Evolutionary conservation across 2,113 vertebrate genomes (phyloP).

Genomic region (Pycnonotus jocosus): DNA sequence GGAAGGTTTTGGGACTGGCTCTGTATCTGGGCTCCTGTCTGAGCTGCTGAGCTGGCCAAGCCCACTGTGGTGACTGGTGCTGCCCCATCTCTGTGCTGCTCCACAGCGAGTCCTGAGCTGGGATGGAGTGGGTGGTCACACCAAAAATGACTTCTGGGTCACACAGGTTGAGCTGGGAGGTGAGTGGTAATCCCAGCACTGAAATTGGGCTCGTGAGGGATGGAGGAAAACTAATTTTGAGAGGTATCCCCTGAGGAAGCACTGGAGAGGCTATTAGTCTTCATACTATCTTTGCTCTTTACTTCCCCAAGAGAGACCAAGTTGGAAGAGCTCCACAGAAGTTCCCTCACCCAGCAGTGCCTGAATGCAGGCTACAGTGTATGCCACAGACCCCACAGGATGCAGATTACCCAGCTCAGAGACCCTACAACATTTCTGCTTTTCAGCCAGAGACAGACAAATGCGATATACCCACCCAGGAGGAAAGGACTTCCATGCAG

Average conservation of each 20-base stretch:
- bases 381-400: not conserved
- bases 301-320: not conserved
- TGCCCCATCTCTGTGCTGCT: not conserved
- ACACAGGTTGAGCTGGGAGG: not conserved
- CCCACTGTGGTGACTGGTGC: rapidly evolving
- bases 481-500: not conserved
- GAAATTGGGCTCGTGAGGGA: not conserved
- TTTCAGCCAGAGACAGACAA: not conserved
- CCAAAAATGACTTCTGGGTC: rapidly evolving
- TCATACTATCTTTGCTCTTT: not conserved
- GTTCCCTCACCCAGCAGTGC: not conserved
- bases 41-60: not conserved
- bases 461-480: rapidly evolving
- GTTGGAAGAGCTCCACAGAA: not conserved
- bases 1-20: not conserved
- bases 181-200: not conserved
- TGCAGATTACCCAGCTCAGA: not conserved
- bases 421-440: not conserved
- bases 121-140: rapidly evolving
- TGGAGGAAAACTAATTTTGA: not conserved
- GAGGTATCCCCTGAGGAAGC: not conserved
- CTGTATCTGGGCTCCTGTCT: not conserved
- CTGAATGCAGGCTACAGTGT: not conserved
- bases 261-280: not conserved
- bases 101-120: not conserved